phyloP scores from a whole-genome alignment of 2,888 invertebrate genomes.

The Drosophila meridiana region DNA sequence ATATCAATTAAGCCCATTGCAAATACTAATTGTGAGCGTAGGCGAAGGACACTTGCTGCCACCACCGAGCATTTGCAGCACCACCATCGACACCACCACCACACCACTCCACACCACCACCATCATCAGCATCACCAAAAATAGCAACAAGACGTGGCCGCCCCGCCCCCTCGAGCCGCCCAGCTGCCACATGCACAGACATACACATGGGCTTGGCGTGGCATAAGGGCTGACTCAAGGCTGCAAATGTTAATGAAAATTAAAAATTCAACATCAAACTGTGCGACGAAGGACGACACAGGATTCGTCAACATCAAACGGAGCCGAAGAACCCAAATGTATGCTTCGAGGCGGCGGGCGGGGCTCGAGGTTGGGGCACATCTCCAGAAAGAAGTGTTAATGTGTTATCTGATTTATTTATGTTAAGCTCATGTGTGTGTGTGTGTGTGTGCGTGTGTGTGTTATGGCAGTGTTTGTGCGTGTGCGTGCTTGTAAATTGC shows the following conservation, averaged over 20 bases:
- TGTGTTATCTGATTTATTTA: constrained; percentile 79
- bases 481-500: constrained; percentile 56
- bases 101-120: constrained; percentile 25
- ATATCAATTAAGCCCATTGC: constrained; percentile 77
- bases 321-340: constrained; percentile 53
- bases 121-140: constrained; percentile 36
- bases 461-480: constrained; percentile 6
- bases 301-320: constrained; percentile 63
- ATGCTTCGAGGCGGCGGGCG: constrained; percentile 18
- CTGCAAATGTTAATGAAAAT: constrained; percentile 76
- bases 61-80: constrained; percentile 30
- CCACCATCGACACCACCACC: constrained; percentile 24
- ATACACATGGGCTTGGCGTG: constrained; percentile 4
- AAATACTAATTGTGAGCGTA: constrained; percentile 70
- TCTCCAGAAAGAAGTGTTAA: constrained; percentile 71
- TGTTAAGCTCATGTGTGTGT: constrained; percentile 54
- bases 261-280: constrained; percentile 80
- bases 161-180: not conserved
- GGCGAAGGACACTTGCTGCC: constrained; percentile 54
- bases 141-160: constrained; percentile 22
- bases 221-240: constrained; percentile 63
- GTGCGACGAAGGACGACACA: constrained; percentile 37
- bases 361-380: not conserved
- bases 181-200: constrained; percentile 1
- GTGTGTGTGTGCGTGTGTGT: constrained; percentile 1